Conservation (phyloP, 2,113 vertebrate species). For the Peromyscus californicus region DNA sequence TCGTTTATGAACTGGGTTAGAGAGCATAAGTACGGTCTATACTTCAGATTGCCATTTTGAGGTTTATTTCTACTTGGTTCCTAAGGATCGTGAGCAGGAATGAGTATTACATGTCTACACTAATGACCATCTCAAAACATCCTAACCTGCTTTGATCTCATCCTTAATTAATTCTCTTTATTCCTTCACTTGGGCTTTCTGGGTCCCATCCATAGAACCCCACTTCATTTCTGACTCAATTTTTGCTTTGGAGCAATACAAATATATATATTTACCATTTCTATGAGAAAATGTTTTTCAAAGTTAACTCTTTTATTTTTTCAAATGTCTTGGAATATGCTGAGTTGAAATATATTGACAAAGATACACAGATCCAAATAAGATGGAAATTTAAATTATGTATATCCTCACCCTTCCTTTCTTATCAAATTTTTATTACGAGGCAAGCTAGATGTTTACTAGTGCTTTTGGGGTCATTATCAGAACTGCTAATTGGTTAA, state of each 20-base stretch:
- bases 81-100: neutral
- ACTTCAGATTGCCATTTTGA: neutral
- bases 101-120: neutral
- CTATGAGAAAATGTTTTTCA: neutral
- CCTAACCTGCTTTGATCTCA: neutral
- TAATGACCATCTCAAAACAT: neutral
- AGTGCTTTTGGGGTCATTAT: slow-evolving; percentile 66
- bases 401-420: neutral
- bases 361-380: neutral
- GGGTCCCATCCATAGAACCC: neutral
- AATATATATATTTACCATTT: neutral
- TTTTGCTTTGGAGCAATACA: neutral
- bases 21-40: neutral
- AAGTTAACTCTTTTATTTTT: slow-evolving; percentile 31
- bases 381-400: slow-evolving; percentile 23
- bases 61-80: neutral
- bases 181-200: neutral
- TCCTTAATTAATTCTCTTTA: neutral
- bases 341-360: slow-evolving; percentile 51
- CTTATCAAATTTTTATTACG: neutral
- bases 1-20: neutral
- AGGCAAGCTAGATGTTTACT: slow-evolving; percentile 5
- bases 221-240: neutral
- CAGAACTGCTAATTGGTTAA: slow-evolving; percentile 72
- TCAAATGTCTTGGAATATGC: slow-evolving; percentile 22